These are phyloP conservation scores for Neodiprion pinetum DNA, from an alignment of 1,140 invertebrate species.

Conservation along the genomic window DNA sequence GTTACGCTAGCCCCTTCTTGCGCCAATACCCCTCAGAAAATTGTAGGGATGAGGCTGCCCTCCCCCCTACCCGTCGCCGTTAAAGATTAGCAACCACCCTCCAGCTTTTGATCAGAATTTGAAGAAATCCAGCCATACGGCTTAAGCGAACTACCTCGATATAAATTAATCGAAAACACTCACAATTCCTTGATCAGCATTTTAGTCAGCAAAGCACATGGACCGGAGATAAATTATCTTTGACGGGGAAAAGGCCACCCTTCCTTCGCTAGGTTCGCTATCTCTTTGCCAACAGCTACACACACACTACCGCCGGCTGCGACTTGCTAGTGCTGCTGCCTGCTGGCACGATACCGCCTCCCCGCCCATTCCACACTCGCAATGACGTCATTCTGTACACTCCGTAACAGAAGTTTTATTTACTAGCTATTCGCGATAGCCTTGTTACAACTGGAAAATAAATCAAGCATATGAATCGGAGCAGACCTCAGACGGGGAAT, in stretches of 20 bases:
- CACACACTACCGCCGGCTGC: background rate
- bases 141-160: background rate
- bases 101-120: slow-evolving; percentile 7
- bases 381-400: background rate
- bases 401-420: background rate
- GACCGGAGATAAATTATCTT: slow-evolving; percentile 8
- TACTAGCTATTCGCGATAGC: too few species aligned
- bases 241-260: background rate
- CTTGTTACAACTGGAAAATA: too few species aligned
- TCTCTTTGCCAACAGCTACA: slow-evolving; percentile 4
- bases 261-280: slow-evolving; percentile 6
- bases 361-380: background rate
- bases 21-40: slow-evolving; percentile 5
- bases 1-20: slow-evolving; percentile 9
- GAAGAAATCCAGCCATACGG: background rate
- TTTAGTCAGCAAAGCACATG: slow-evolving; percentile 34
- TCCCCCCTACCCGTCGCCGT: slow-evolving; percentile 26
- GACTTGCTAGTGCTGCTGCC: too few species aligned
- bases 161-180: slow-evolving; percentile 41
- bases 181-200: slow-evolving; percentile 62
- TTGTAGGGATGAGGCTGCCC: slow-evolving; percentile 36
- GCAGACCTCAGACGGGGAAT: background rate
- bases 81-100: slow-evolving; percentile 45
- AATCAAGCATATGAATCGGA: background rate
- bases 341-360: background rate